Evolutionary conservation across 2,888 invertebrate species (phyloP), one percentile per base, ranked within the genome.

Genomic region (Drosophila crucigera): DNA sequence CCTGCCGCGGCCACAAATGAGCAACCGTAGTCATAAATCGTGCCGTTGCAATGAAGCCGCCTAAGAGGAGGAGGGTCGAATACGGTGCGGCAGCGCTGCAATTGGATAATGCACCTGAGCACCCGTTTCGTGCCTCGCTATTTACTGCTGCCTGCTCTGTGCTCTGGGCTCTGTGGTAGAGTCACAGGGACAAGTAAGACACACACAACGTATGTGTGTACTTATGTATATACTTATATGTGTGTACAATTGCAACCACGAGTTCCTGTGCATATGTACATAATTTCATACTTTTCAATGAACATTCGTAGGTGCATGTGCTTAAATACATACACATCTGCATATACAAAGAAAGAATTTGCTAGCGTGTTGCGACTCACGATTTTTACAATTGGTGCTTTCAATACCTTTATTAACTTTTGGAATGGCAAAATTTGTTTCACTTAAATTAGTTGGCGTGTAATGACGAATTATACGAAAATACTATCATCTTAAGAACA

Each of bases 31-130:
- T 82, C 85, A 84, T 73, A 85, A 87, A 83, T 87, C 85, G 85
- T 85, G 85, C 88, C 76, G 83, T 65, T 76, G 85, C 87, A 87
- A 85, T 87, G 85, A 87, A 87, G 76, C 80, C 78, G 78, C 74
- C 73, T 80, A 83, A 86, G 82, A 82, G 85, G 83, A 80, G 87
- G 88, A 85, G 76, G 83, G 78, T 65, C 86, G 69, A 80, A 56
- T 73, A 71, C 73, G 66, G 79, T 65, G 74, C 73, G 75, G 75
- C 87, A 84, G 74, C 77, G 74, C 78, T 84, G 80, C 89, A 89
- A 85, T 89, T 89, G 89, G 84, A 88, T 87, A 88, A 89, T 88
- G 89, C 87, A 81, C 71, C 89, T 88, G 88, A 90, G 87, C 87
- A 81, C 71, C 89, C 77, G 78, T 80, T 87, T 83, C 78, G 69